Percentiles rank a stretch among this genome's conserved stretches.
Conservation (phyloP, 1,140 invertebrate species). For the Amphibalanus amphitrite region DNA sequence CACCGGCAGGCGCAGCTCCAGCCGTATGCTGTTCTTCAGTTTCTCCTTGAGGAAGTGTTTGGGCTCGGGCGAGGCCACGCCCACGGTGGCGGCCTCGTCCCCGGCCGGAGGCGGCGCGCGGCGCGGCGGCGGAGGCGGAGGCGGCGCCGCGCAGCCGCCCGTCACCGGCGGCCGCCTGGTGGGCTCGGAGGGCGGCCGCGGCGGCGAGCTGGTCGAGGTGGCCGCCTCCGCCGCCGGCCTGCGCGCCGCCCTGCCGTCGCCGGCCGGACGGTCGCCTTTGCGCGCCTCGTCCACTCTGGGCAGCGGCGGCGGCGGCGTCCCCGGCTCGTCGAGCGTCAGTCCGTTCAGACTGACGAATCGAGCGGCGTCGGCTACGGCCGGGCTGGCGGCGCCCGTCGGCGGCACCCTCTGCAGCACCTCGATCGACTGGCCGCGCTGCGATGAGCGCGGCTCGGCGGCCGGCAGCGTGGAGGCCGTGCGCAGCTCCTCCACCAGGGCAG, state of each 20-base stretch:
- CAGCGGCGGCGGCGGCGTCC: not conserved
- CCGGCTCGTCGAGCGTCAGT: not conserved
- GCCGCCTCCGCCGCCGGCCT: too few relatives aligned
- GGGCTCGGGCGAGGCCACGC: not conserved
- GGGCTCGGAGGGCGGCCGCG: too few relatives aligned
- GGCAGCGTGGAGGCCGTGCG: not conserved
- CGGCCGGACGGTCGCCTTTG: too few relatives aligned
- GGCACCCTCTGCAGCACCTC: not conserved
- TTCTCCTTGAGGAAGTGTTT: constrained; percentile 19
- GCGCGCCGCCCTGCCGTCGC: too few relatives aligned
- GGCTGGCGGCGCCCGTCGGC: too few relatives aligned
- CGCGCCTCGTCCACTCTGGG: too few relatives aligned
- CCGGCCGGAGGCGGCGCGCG: too few relatives aligned
- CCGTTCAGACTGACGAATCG: not conserved
- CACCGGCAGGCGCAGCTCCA: constrained; percentile 20
- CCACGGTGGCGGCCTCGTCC: not conserved
- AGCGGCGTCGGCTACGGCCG: too few relatives aligned
- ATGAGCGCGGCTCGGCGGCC: not conserved
- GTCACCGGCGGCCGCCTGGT: too few relatives aligned
- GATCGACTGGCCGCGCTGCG: not conserved
- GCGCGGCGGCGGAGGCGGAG: too few relatives aligned
- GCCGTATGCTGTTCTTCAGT: constrained; percentile 21
- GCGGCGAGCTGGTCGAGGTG: too few relatives aligned
- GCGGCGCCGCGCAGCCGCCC: too few relatives aligned
- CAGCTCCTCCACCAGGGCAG: constrained; percentile 2